Evolutionary conservation across 2,113 vertebrate species (phyloP).

Genomic region (Hucho hucho): DNA sequence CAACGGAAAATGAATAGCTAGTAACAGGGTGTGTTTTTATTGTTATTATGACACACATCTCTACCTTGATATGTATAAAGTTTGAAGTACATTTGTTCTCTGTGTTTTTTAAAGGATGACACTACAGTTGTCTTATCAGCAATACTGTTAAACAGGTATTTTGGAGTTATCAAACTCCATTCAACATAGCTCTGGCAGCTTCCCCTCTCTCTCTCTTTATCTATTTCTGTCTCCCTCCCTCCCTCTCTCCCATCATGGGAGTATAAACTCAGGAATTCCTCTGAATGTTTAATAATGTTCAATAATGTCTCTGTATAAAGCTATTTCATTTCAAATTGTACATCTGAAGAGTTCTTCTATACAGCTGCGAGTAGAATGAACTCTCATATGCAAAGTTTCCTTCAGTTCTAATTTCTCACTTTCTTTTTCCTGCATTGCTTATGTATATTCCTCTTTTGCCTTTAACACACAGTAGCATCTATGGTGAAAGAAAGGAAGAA

Average conservation of each 20-base stretch:
- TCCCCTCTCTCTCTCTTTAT: slow-evolving; percentile 17
- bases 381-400: slow-evolving; percentile 82
- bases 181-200: slow-evolving; percentile 59
- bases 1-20: no score
- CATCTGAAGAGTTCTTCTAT: slow-evolving; percentile 83
- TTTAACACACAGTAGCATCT: slow-evolving; percentile 56
- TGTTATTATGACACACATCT: slow-evolving; percentile 34
- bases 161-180: slow-evolving; percentile 24
- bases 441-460: slow-evolving; percentile 82
- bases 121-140: slow-evolving; percentile 62
- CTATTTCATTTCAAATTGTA: slow-evolving; percentile 66
- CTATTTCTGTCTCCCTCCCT: slow-evolving; percentile 9
- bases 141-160: slow-evolving; percentile 66
- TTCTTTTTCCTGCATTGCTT: slow-evolving; percentile 78
- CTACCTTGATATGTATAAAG: slow-evolving; percentile 46
- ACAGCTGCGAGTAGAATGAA: slow-evolving; percentile 61
- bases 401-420: slow-evolving; percentile 74
- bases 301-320: slow-evolving; percentile 65
- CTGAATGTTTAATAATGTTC: slow-evolving; percentile 95
- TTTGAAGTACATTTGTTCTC: slow-evolving; percentile 41
- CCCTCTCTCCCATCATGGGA: slow-evolving; percentile 59
- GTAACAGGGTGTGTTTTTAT: slow-evolving; percentile 38
- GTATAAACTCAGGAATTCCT: slow-evolving; percentile 96
- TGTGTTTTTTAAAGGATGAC: slow-evolving; percentile 47
- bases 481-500: slow-evolving; percentile 25